Conservation (phyloP, 2,888 invertebrate species). For the Aspidapion aeneum region DNA sequence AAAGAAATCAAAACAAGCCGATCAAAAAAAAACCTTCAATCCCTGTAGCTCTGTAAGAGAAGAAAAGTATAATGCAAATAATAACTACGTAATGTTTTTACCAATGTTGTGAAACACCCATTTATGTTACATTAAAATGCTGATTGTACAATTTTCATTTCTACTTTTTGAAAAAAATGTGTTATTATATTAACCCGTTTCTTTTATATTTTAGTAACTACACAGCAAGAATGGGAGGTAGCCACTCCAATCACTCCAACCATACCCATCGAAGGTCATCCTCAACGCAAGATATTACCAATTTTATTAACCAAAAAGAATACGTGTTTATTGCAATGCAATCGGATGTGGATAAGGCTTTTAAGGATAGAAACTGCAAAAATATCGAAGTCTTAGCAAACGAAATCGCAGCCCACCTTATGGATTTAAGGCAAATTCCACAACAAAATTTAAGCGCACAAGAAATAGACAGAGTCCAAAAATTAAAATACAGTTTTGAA, state of each 20-base stretch:
- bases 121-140: no score
- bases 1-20: no score
- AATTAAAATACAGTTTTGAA: conserved; percentile 19
- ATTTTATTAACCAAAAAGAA: conserved; percentile 22
- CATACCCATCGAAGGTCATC: background rate
- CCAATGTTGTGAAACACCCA: no score
- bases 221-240: background rate
- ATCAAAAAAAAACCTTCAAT: no score
- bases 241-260: background rate
- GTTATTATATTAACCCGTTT: no score
- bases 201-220: no score
- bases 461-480: conserved; percentile 11
- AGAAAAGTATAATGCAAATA: no score
- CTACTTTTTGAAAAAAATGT: no score
- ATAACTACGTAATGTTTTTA: no score
- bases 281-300: background rate
- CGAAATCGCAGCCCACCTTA: conserved; percentile 19
- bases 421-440: conserved; percentile 17
- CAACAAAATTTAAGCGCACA: conserved; percentile 4
- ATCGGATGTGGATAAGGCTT: conserved; percentile 16
- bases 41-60: no score
- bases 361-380: conserved; percentile 5
- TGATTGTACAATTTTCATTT: no score
- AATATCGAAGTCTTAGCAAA: conserved; percentile 7
- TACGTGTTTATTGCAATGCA: conserved; percentile 18